Evolutionary conservation across 1,140 invertebrate species (phyloP), one percentile per base, ranked within the genome.

Genomic region (Aphis craccivora): DNA sequence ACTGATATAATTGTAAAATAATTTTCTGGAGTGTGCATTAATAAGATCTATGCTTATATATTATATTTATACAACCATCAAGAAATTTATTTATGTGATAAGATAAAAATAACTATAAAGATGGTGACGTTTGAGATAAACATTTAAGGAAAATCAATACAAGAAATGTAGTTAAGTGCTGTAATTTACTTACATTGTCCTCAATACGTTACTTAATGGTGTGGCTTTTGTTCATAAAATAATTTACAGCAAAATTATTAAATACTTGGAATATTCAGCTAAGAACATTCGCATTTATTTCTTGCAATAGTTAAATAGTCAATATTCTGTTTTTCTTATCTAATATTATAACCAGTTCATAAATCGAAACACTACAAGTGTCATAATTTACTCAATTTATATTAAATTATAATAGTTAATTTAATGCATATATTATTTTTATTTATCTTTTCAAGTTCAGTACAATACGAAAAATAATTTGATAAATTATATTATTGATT

Each of bases 101-200:
- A 51, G 6, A 35, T 51, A 35, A 48, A 51, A 88, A 87, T 0
- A 88, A 51, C 35, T 89, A 55, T 48, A 37, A 14, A 48, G 25
- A 87, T n/a, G 48, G 11, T 89, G 48, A n/a, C 84, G 30, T 86
- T 86, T 48, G 45, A 87, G n/a, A 45, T 51, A 30, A 88, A 30
- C n/a, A 51, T 88, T 48, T 20, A 48, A 30, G 18, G 18, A 88
- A 87, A 88, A 88, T 88, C 86, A 53, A 87, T 87, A 88, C 35
- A 53, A 40, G 1, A 18, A 88, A 51, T 88, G 48, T 8, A 89
- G 43, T 35, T 89, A 89, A 89, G 48, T 89, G 48, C 87, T 53
- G n/a, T 53, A 89, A 89, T 89, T 55, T 89, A 53, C 48, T 89
- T 53, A 89, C 48, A 53, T 53, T 87, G 20, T 89, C 87, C 6